Evolutionary conservation across 2,888 invertebrate genomes (phyloP).

Genomic region (Drosophila crucigera): DNA sequence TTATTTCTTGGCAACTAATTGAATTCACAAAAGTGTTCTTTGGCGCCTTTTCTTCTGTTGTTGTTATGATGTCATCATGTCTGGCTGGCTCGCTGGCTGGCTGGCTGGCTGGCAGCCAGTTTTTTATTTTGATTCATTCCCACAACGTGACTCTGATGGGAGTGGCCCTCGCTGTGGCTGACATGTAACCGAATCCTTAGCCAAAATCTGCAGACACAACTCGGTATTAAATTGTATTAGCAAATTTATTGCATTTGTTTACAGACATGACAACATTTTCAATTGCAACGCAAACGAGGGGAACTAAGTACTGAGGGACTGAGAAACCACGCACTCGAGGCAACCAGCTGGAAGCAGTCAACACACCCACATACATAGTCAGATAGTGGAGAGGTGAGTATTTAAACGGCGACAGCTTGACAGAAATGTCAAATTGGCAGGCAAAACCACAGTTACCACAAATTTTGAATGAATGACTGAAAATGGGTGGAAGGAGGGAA

Average conservation of each 20-base stretch:
- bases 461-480: conserved; percentile 70
- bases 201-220: conserved; percentile 35
- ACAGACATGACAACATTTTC: conserved; percentile 70
- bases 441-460: conserved; percentile 67
- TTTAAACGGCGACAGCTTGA: conserved; percentile 51
- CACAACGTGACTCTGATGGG: conserved; percentile 44
- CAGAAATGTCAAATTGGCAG: conserved; percentile 78
- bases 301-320: conserved; percentile 4
- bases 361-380: conserved; percentile 45
- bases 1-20: conserved; percentile 44
- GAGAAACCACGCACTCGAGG: conserved; percentile 56
- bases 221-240: conserved; percentile 71
- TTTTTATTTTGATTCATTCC: conserved; percentile 40
- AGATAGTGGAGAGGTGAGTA: not conserved
- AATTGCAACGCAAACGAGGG: conserved; percentile 35
- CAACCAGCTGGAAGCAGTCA: conserved; percentile 52
- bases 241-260: conserved; percentile 75
- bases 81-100: not conserved
- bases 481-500: conserved; percentile 1
- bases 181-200: conserved; percentile 45
- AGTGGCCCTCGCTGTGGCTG: conserved; percentile 29
- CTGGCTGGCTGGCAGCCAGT: not conserved
- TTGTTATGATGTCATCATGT: conserved; percentile 60
- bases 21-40: conserved; percentile 53
- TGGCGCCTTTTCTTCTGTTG: conserved; percentile 25